Percentiles rank a stretch among this genome's conserved stretches.
These are phyloP conservation scores for Zaprionus vittiger DNA, from an alignment of 1,140 invertebrate genomes.

Conservation along the genomic window DNA sequence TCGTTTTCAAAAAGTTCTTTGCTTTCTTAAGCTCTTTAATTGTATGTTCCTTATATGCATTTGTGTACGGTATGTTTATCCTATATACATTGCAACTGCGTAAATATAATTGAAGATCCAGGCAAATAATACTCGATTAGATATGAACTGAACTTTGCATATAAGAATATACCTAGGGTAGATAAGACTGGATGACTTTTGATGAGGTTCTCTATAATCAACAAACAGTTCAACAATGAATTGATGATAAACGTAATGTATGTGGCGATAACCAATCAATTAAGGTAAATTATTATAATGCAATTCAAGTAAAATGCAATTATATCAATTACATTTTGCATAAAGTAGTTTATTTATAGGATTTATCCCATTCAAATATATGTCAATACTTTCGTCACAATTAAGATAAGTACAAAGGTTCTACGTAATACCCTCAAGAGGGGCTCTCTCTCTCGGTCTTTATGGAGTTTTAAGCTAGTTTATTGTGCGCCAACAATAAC, in stretches of 20 bases:
- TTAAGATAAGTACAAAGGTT: background rate
- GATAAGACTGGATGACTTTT: background rate
- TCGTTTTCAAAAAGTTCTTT: background rate
- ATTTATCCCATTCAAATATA: too few species aligned
- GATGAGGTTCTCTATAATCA: background rate
- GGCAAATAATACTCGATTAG: background rate
- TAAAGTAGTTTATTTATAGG: too few species aligned
- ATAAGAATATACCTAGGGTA: background rate
- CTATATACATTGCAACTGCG: background rate
- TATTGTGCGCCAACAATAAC: conserved; percentile 19
- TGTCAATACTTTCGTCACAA: too few species aligned
- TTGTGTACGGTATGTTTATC: background rate
- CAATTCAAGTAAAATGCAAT: too few species aligned
- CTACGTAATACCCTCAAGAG: background rate
- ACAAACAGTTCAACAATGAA: too few species aligned
- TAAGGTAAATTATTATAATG: too few species aligned
- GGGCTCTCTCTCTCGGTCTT: background rate
- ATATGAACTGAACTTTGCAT: background rate
- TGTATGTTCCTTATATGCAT: background rate
- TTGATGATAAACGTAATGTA: too few species aligned
- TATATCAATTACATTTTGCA: too few species aligned
- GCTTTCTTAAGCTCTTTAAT: background rate
- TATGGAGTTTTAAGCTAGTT: background rate
- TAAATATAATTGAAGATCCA: background rate
- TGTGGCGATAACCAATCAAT: too few species aligned